Evolutionary conservation across 1,140 invertebrate genomes (phyloP).

Genomic region (Periplaneta americana): DNA sequence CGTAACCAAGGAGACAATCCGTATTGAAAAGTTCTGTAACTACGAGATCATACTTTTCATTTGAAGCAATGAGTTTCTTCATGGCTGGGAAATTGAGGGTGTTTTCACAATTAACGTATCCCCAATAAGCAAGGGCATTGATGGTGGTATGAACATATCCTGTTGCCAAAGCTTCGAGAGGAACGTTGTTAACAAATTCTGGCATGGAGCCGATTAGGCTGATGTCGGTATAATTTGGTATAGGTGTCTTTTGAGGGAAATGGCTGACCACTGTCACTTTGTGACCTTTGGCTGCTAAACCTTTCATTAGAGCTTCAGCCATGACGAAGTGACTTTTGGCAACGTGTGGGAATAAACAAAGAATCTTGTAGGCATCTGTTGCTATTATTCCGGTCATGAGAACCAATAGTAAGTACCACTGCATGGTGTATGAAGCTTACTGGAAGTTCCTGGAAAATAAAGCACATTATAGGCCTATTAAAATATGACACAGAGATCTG

Average conservation of each 20-base stretch:
- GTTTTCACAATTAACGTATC: background rate
- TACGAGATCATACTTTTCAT: constrained; percentile 53
- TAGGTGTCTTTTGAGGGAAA: constrained; percentile 29
- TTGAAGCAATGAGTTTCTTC: constrained; percentile 24
- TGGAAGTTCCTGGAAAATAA: too few species aligned
- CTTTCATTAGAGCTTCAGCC: constrained; percentile 31
- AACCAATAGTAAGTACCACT: too few species aligned
- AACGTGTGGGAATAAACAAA: constrained; percentile 39
- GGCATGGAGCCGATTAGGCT: background rate
- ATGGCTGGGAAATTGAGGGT: constrained; percentile 10
- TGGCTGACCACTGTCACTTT: constrained; percentile 40
- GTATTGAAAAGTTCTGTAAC: constrained; percentile 57
- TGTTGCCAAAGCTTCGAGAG: background rate
- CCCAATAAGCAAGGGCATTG: background rate
- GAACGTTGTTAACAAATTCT: background rate
- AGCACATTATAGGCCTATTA: too few species aligned
- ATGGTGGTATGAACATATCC: constrained; percentile 6
- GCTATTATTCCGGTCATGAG: background rate
- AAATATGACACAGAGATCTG: too few species aligned
- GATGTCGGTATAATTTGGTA: constrained; percentile 25
- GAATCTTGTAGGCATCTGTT: constrained; percentile 19
- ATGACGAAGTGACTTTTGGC: constrained; percentile 50
- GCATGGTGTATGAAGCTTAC: too few species aligned
- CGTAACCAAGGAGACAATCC: constrained; percentile 55
- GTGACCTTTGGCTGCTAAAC: constrained; percentile 38